Evolutionary conservation across 2,888 invertebrate genomes (phyloP).

Genomic region (Pyrrhosoma nymphula): DNA sequence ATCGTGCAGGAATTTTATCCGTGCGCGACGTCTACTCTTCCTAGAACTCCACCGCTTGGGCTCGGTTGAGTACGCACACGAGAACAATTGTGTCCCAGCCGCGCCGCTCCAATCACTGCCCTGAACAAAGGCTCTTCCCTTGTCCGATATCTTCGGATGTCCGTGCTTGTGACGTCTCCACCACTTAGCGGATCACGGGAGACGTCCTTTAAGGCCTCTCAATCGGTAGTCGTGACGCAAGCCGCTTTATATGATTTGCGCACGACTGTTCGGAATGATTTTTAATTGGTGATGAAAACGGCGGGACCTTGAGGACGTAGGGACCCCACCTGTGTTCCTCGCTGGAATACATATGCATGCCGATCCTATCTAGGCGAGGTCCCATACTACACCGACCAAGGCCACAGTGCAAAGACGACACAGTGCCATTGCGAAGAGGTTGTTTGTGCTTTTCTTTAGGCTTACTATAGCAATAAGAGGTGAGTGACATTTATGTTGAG

Average conservation of each 20-base stretch:
- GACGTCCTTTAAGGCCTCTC: not conserved
- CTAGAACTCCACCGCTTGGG: not conserved
- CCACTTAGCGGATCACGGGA: not conserved
- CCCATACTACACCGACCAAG: not conserved
- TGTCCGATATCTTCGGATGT: not conserved
- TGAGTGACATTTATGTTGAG: too few species aligned
- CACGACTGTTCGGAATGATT: not conserved
- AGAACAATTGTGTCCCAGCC: not conserved
- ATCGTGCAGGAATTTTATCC: conserved; percentile 5
- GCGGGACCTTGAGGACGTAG: not conserved
- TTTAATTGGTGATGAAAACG: not conserved
- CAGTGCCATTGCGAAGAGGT: not conserved
- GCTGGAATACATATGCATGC: not conserved
- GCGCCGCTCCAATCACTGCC: not conserved
- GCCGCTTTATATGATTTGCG: conserved; percentile 16
- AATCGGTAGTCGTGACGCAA: not conserved
- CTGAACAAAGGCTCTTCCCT: not conserved
- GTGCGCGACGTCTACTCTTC: not conserved
- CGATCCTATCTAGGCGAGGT: not conserved
- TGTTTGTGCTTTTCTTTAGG: too few species aligned
- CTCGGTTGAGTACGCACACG: not conserved
- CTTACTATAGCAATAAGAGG: too few species aligned
- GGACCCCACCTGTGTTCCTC: not conserved
- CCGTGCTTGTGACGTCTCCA: not conserved
- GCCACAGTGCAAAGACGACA: not conserved